These are phyloP conservation scores for Chionoecetes opilio DNA, from an alignment of 1,140 invertebrate genomes.

Conservation along the genomic window DNA sequence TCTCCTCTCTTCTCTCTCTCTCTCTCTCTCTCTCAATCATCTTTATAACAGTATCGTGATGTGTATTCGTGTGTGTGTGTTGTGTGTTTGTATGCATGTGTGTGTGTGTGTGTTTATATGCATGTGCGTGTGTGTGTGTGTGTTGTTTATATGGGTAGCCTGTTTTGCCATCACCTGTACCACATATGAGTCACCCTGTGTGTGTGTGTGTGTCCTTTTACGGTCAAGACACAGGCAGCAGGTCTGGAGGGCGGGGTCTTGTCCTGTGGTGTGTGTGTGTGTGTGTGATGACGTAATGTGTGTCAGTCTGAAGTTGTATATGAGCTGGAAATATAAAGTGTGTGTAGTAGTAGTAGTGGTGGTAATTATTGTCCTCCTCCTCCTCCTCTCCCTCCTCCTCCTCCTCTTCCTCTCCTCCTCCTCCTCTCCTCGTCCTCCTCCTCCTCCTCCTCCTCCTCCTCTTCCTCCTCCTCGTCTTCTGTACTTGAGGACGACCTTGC, in stretches of 20 bases:
- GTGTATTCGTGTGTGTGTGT: too few relatives aligned
- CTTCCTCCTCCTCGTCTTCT: neutral
- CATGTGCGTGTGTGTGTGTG: neutral
- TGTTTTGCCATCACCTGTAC: neutral
- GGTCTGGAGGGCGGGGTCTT: neutral
- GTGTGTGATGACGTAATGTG: too few relatives aligned
- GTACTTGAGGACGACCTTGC: neutral
- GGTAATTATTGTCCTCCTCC: neutral
- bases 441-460: neutral
- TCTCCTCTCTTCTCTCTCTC: too few relatives aligned
- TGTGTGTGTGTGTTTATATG: neutral
- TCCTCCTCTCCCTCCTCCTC: constrained; percentile 8
- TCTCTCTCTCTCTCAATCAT: too few relatives aligned
- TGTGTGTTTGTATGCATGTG: neutral
- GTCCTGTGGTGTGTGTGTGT: too few relatives aligned
- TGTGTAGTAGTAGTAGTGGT: constrained; percentile 22
- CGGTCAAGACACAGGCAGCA: neutral
- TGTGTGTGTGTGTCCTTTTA: constrained; percentile 4
- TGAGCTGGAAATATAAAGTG: too few relatives aligned
- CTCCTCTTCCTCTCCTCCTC: neutral
- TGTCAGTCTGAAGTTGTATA: too few relatives aligned
- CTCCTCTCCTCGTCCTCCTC: neutral
- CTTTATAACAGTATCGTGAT: too few relatives aligned
- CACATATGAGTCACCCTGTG: neutral
- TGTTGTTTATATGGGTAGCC: neutral